phyloP scores from a whole-genome alignment of 2,113 vertebrate genomes.

The Trochalopteron elliotii region DNA sequence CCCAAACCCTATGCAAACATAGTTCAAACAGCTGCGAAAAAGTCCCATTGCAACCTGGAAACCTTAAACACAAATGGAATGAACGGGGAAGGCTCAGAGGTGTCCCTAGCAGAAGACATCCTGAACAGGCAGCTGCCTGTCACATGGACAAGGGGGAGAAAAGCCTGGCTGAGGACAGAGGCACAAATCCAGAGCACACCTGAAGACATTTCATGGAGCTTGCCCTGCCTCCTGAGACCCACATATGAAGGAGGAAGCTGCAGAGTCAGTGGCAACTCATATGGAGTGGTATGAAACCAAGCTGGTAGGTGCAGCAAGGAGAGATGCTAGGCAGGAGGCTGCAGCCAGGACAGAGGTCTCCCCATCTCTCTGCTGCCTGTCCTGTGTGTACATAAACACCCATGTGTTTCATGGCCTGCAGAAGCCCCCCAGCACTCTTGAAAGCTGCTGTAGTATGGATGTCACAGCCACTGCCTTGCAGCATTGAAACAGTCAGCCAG shows the following conservation, averaged over 20 bases:
- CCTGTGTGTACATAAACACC: neutral
- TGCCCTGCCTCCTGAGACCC: neutral
- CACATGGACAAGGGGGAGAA: neutral
- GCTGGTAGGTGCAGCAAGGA: neutral
- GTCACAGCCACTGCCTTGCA: neutral
- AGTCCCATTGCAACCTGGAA: neutral
- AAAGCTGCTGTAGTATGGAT: neutral
- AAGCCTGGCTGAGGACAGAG: neutral
- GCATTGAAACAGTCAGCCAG: neutral
- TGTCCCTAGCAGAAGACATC: neutral
- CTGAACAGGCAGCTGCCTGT: neutral
- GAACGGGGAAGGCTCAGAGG: neutral
- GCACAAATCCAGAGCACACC: accelerated
- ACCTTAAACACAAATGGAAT: neutral
- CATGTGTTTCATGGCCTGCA: neutral
- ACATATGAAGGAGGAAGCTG: neutral
- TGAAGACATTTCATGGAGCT: neutral
- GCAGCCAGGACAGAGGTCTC: neutral
- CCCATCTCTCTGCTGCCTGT: neutral
- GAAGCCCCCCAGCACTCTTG: neutral
- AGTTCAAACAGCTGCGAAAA: neutral
- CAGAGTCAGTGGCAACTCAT: neutral
- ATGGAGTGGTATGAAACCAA: neutral
- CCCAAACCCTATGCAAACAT: neutral
- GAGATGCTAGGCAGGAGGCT: neutral